phyloP scores from a whole-genome alignment of 2,113 vertebrate genomes.

The Eudyptes chrysolophus region DNA sequence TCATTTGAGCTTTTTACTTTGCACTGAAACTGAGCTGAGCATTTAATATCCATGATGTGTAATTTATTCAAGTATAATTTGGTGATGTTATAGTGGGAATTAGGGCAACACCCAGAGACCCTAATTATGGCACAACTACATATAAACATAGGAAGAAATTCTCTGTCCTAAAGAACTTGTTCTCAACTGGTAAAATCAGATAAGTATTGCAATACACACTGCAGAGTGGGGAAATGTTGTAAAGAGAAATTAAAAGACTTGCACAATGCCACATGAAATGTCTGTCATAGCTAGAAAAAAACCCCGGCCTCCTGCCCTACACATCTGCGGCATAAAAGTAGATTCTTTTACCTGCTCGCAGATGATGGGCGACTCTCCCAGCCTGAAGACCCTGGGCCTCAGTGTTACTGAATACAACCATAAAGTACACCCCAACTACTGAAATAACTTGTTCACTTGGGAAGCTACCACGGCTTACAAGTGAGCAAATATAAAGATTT shows the following conservation, averaged over 20 bases:
- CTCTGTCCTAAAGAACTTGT: neutral
- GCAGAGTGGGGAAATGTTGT: neutral
- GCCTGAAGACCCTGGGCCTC: neutral
- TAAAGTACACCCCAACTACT: neutral
- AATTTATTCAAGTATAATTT: slow-evolving; percentile 52
- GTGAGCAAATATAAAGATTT: neutral
- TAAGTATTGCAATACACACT: neutral
- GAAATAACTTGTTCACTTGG: neutral
- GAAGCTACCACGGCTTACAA: neutral
- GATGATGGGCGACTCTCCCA: neutral
- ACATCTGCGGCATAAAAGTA: neutral
- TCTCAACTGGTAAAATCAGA: neutral
- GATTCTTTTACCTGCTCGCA: neutral
- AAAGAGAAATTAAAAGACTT: neutral
- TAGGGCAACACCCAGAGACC: neutral
- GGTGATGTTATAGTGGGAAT: slow-evolving; percentile 13
- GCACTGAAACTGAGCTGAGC: slow-evolving; percentile 37
- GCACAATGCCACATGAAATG: neutral
- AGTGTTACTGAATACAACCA: neutral
- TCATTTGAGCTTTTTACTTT: slow-evolving; percentile 41
- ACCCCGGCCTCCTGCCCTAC: neutral
- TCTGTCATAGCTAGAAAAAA: neutral
- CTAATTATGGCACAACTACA: neutral
- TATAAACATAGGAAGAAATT: neutral
- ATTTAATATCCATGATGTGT: slow-evolving; percentile 41